These are phyloP conservation scores for Columbina picui DNA, from an alignment of 2,113 vertebrate genomes.

Conservation along the genomic window DNA sequence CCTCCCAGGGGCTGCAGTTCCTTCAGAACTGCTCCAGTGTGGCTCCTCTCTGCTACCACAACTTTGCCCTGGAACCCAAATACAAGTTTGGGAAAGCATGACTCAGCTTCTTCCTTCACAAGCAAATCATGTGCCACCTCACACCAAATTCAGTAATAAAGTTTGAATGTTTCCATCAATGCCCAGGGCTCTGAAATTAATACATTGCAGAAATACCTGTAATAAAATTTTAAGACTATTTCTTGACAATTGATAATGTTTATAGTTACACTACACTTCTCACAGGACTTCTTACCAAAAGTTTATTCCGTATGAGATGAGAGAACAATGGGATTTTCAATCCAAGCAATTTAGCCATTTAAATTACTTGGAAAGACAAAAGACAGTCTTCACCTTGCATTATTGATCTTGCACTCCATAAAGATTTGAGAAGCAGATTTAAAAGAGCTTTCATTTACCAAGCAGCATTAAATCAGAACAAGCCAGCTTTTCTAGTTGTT, in stretches of 20 bases:
- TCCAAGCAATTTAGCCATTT: neutral
- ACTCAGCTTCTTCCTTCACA: neutral
- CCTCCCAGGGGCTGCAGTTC: neutral
- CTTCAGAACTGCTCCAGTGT: too few species aligned
- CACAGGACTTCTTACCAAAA: neutral
- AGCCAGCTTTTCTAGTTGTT: neutral
- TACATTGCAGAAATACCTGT: neutral
- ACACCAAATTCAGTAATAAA: neutral
- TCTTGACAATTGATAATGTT: neutral
- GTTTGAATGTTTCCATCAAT: neutral
- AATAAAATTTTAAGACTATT: neutral
- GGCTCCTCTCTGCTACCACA: too few species aligned
- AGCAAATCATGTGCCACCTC: neutral
- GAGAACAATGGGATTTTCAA: neutral
- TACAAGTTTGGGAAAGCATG: neutral
- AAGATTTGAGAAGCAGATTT: neutral
- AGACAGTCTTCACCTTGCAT: neutral
- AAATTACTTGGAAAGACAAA: neutral
- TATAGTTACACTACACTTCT: neutral
- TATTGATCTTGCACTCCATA: neutral
- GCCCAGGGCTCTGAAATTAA: neutral
- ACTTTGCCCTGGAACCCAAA: rapidly evolving
- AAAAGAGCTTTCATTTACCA: neutral
- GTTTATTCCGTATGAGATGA: neutral
- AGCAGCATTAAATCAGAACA: neutral